Evolutionary conservation across 2,888 invertebrate species (phyloP), one percentile per base, ranked within the genome.

Genomic region (Metellina segmentata): DNA sequence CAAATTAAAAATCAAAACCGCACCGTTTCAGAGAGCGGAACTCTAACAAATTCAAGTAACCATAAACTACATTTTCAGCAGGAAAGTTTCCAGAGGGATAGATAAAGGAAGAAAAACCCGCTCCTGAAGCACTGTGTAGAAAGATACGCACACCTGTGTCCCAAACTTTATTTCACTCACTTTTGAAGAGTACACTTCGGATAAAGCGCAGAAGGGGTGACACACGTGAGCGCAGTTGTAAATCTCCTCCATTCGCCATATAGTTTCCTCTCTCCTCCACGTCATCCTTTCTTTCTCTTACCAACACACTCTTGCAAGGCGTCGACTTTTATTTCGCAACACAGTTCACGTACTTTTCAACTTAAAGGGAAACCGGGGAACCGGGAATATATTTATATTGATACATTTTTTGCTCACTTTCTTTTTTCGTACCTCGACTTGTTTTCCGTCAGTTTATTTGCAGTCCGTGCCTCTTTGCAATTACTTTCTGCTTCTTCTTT

Each of bases 281-380:
- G 51, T 51, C 78, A 7, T 52, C 61, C 78, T 85, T 70, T 70
- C 70, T 51, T 79, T 78, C 71, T 77, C 51, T 82, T 71, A 74
- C 81, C 75, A 79, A 19, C 34, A 51, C 69, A 1, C 69, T 82
- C 71, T 19, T 53, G 61, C 61, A 9, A 13, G 61, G 61, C 34
- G 61, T 82, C 74, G 74, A 70, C 78, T 78, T 79, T 81, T 88
- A 81, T 88, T 81, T 81, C 81, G 72, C 20, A 85, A 81, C 79
- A 71, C 90, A 71, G 81, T 81, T 85, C 90, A 90, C 90, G 90
- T 90, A 90, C 51, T 81, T 90, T 90, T 85, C 81, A 74, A 53
- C 81, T 81, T 90, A 90, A 75, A 85, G 85, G 75, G 16, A 75
- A 74, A 81, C 81, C 81, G 81, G 61, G 53, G 34, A 75, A 85